Evolutionary conservation across 1,140 invertebrate species (phyloP).

Genomic region (Stegodyphus mimosarum): DNA sequence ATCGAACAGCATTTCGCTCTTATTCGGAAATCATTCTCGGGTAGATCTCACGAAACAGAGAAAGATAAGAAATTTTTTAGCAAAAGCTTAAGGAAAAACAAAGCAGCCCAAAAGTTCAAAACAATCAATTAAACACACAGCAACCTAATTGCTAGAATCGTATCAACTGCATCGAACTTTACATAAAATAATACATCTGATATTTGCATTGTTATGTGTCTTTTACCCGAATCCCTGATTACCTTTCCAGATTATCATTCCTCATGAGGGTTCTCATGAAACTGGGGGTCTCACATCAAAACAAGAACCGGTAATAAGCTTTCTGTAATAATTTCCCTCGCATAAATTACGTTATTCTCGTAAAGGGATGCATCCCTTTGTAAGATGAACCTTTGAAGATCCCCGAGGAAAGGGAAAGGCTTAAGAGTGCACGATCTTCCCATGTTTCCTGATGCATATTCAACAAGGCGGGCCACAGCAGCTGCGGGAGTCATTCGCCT

Average conservation of each 20-base stretch:
- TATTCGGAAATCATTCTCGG: no score
- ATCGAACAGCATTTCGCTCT: no score
- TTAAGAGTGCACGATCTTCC: conserved; percentile 3
- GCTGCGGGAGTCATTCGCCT: conserved; percentile 50
- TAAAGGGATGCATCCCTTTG: not conserved
- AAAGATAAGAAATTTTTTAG: no score
- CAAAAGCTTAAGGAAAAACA: no score
- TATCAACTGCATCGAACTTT: no score
- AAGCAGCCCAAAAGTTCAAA: no score
- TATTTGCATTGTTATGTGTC: not conserved
- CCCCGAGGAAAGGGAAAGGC: not conserved
- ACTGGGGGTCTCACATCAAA: not conserved
- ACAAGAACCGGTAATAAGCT: not conserved
- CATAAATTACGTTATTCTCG: not conserved
- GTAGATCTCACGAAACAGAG: no score
- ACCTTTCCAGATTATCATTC: conserved; percentile 1
- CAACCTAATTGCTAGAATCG: no score
- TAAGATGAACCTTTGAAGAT: not conserved
- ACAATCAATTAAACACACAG: no score
- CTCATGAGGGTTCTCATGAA: not conserved
- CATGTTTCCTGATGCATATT: conserved; percentile 41
- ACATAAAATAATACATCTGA: no score
- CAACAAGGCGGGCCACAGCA: conserved; percentile 12
- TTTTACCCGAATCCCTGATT: not conserved
- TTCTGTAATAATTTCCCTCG: not conserved